phyloP scores from a whole-genome alignment of 2,113 vertebrate genomes.

The Channa maculata region DNA sequence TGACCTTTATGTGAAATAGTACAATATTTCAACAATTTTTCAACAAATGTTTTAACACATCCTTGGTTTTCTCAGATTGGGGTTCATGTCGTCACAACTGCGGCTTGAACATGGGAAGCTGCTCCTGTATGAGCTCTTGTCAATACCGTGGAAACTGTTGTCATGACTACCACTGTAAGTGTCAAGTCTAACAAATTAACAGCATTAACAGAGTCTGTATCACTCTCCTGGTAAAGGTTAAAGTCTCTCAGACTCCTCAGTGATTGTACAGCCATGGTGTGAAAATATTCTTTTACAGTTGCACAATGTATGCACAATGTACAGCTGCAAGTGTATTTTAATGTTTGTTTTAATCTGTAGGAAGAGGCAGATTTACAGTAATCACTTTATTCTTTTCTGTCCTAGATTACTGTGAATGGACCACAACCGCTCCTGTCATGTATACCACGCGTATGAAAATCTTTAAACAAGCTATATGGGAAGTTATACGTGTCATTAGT shows the following conservation, averaged over 20 bases:
- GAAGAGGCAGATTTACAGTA: background rate
- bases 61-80: constrained; percentile 2
- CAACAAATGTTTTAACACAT: no score
- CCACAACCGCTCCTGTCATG: background rate
- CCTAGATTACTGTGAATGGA: constrained; percentile 3
- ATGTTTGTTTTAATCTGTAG: background rate
- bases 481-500: no score
- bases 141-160: constrained; percentile 63
- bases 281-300: background rate
- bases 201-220: background rate
- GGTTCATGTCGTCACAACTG: constrained; percentile 63
- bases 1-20: no score
- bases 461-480: background rate
- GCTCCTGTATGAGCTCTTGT: constrained; percentile 75
- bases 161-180: constrained; percentile 61
- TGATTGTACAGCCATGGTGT: no score
- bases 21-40: no score
- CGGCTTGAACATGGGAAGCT: constrained; percentile 42
- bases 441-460: background rate
- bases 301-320: background rate
- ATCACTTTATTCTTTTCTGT: background rate
- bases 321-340: background rate
- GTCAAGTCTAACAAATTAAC: constrained; percentile 6
- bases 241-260: background rate
- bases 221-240: background rate